phyloP scores from a whole-genome alignment of 2,113 vertebrate genomes.

The Corvus hawaiiensis region DNA sequence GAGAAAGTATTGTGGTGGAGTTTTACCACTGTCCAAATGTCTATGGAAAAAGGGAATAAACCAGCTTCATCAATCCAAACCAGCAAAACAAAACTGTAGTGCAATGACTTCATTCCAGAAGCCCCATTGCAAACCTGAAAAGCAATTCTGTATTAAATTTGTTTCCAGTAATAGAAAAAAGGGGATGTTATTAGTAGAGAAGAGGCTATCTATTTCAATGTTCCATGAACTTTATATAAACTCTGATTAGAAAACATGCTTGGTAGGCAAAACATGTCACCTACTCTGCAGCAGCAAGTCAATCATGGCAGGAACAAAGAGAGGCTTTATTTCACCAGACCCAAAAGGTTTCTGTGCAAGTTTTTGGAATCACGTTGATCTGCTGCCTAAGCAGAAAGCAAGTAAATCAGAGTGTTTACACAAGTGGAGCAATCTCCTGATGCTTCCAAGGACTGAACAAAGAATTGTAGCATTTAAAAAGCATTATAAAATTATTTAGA shows the following conservation, averaged over 20 bases:
- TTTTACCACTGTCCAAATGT: neutral
- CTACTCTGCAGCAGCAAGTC: constrained; percentile 22
- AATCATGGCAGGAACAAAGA: constrained; percentile 41
- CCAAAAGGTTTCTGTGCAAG: constrained; percentile 31
- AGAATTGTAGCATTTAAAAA: constrained; percentile 20
- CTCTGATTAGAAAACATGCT: constrained; percentile 42
- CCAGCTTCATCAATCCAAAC: neutral
- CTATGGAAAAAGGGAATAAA: neutral
- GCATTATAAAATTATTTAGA: neutral
- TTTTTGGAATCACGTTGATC: neutral
- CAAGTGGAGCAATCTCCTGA: constrained; percentile 29
- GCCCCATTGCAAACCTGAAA: neutral
- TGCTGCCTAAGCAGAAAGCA: constrained; percentile 21
- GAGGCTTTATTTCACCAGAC: constrained; percentile 24
- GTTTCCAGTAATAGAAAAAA: constrained; percentile 23
- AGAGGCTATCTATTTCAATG: constrained; percentile 44
- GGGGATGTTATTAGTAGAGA: constrained; percentile 25
- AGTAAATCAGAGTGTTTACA: constrained; percentile 29
- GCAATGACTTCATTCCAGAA: constrained; percentile 5
- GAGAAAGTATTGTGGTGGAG: neutral
- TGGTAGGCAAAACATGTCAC: constrained; percentile 62
- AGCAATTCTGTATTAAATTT: neutral
- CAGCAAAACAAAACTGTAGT: neutral
- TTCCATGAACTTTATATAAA: constrained; percentile 46
- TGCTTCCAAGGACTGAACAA: constrained; percentile 10